Percentiles rank a stretch among this genome's conserved stretches.
These are phyloP conservation scores for Heliconius melpomene DNA, from an alignment of 1,140 invertebrate species.

Conservation along the genomic window DNA sequence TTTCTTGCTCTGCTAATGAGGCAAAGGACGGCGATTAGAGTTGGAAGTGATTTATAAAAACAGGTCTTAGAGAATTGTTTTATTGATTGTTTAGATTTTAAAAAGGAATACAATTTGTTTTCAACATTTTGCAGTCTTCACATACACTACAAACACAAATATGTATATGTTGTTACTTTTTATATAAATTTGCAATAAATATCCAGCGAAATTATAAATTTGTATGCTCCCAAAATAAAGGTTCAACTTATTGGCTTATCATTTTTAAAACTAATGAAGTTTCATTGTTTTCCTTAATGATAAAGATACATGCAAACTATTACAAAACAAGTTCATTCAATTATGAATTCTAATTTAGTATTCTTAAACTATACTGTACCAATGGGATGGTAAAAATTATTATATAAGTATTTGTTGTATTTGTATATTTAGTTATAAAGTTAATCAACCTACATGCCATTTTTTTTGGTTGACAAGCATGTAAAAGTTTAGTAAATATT, in stretches of 20 bases:
- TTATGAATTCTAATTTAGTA: not conserved
- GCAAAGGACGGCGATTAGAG: too few species aligned
- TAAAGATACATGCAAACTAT: not conserved
- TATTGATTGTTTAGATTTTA: not conserved
- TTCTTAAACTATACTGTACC: not conserved
- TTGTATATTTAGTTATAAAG: too few species aligned
- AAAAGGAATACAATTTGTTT: not conserved
- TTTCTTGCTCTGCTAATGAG: too few species aligned
- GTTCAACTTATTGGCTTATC: not conserved
- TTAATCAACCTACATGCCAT: too few species aligned
- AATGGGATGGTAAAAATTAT: not conserved
- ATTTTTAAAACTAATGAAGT: slow-evolving; percentile 4
- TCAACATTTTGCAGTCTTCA: not conserved
- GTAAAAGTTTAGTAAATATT: too few species aligned
- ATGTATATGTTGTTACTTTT: not conserved
- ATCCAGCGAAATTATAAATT: not conserved
- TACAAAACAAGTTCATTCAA: not conserved
- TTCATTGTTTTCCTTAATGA: not conserved
- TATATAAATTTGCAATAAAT: not conserved
- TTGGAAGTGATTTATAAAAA: too few species aligned
- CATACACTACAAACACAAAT: too few species aligned
- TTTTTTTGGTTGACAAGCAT: too few species aligned
- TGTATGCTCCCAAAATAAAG: not conserved
- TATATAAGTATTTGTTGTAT: not conserved
- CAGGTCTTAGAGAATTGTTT: not conserved